Evolutionary conservation across 2,888 invertebrate species (phyloP).

Genomic region (Nezara viridula): DNA sequence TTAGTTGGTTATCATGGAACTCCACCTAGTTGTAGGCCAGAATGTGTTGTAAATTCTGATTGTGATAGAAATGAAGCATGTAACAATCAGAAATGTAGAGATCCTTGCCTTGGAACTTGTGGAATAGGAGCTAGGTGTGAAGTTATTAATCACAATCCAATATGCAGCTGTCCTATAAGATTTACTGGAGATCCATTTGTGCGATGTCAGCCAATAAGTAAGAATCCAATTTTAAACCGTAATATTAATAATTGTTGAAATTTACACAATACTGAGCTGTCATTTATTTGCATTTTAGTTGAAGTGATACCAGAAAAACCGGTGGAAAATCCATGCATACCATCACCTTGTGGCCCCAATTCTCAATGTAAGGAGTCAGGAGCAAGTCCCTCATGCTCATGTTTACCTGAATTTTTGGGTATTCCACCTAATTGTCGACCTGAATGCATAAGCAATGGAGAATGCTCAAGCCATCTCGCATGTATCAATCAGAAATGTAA

Average conservation of each 20-base stretch:
- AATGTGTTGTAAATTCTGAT: conserved; percentile 74
- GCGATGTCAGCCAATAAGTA: conserved; percentile 73
- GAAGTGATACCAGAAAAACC: conserved; percentile 40
- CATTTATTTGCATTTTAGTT: conserved; percentile 49
- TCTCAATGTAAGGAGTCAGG: conserved; percentile 76
- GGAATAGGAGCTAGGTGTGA: conserved; percentile 80
- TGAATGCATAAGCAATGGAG: conserved; percentile 80
- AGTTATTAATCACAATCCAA: conserved; percentile 81
- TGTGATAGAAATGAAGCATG: conserved; percentile 80
- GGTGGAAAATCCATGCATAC: conserved; percentile 73
- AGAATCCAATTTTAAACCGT: conserved; percentile 66
- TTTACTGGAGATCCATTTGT: conserved; percentile 83
- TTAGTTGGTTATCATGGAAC: conserved; percentile 79
- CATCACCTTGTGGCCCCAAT: conserved; percentile 79
- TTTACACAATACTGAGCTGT: neutral
- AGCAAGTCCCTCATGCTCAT: conserved; percentile 79
- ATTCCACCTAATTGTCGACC: conserved; percentile 81
- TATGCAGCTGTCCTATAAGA: conserved; percentile 77
- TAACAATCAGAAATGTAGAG: conserved; percentile 81
- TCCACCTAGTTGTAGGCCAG: conserved; percentile 76
- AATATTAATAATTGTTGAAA: neutral
- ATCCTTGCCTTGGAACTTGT: conserved; percentile 84
- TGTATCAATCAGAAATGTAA: conserved; percentile 81
- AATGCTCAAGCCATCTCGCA: conserved; percentile 77
- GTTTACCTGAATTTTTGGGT: conserved; percentile 78